Base-by-base conservation (phyloP, 2,888 invertebrate species). In the Heliothis peltigera region DNA sequence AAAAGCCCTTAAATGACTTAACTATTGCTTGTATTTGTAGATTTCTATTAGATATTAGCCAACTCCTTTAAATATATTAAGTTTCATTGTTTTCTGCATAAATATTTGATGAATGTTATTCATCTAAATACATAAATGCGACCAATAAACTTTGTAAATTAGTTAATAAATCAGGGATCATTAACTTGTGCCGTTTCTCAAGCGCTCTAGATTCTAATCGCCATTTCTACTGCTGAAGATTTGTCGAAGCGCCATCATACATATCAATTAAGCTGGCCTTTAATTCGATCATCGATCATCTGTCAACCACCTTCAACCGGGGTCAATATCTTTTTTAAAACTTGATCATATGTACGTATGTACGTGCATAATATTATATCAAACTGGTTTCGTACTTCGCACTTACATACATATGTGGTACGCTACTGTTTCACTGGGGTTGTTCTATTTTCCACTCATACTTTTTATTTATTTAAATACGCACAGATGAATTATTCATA, bases 291-390 rank as follows among this genome's bases (percentile, higher is more conserved):
- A 93, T 94, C 92, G 86, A 92, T 93, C 93, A 93, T 91, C 90
- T 87, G 89, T 86, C 90, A 87, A 89, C 92, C 89, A 90, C 87
- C 89, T 90, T 86, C 64, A 84, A 81, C 82, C 74, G 89, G 86
- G 93, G 92, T 94, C 93, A 93, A 92, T 92, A 93, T 93, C 92
- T 93, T 90, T 88, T 81, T 83, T 84, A 89, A 35, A 88, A 89
- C 89, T 88, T 86, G 84, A 91, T 88, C 61, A 67, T 10, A 28
- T 28, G 28, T 28, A 28, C 64, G 57, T 85, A 84, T 86, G 86
- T 86, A 86, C 82, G 82, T 84, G 80, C 76, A 85, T 83, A 86
- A 86, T 89, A 88, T 91, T 91, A 89, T 88, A 91, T 88, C 59
- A 83, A 91, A 92, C 92, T 79, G 87, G 92, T 93, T 91, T 80